These are phyloP conservation scores for Lamproptera curius DNA, from an alignment of 2,888 invertebrate genomes.

Conservation along the genomic window DNA sequence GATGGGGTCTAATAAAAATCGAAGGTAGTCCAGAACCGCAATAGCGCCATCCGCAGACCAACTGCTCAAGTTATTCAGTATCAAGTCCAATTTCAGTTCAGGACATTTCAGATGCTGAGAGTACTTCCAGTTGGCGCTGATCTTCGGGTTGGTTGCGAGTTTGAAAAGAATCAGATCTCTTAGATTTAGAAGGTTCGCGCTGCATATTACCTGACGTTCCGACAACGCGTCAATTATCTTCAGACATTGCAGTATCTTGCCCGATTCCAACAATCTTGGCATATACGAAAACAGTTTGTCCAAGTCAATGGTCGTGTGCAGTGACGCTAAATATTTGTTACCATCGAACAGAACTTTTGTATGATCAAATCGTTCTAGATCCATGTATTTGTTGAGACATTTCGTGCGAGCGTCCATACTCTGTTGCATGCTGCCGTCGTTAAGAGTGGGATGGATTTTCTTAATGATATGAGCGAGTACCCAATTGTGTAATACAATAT, in stretches of 20 bases:
- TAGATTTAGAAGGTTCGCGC: conserved; percentile 73
- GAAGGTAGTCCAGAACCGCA: conserved; percentile 70
- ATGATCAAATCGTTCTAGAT: conserved; percentile 71
- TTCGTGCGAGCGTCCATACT: conserved; percentile 77
- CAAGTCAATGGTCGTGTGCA: conserved; percentile 75
- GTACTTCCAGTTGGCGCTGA: conserved; percentile 69
- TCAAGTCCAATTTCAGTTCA: conserved; percentile 68
- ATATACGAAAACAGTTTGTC: conserved; percentile 72
- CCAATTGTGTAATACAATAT: conserved; percentile 83
- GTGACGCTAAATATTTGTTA: conserved; percentile 78
- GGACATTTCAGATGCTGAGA: conserved; percentile 72
- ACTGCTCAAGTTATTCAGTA: conserved; percentile 71
- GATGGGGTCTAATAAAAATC: conserved; percentile 54
- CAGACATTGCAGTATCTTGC: conserved; percentile 69
- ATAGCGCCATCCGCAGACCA: conserved; percentile 79
- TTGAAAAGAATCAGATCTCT: conserved; percentile 79
- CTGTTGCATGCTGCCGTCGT: conserved; percentile 64
- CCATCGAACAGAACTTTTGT: conserved; percentile 75
- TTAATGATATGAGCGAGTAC: conserved; percentile 82
- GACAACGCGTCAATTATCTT: conserved; percentile 78
- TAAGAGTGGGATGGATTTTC: conserved; percentile 78
- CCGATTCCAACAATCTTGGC: conserved; percentile 59
- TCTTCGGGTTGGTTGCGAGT: conserved; percentile 71
- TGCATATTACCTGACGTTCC: conserved; percentile 71
- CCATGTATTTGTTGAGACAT: conserved; percentile 79